Percentiles rank a stretch among this genome's conserved stretches.
phyloP scores from a whole-genome alignment of 2,797 vertebrate genomes.

The Manis pentadactyla region DNA sequence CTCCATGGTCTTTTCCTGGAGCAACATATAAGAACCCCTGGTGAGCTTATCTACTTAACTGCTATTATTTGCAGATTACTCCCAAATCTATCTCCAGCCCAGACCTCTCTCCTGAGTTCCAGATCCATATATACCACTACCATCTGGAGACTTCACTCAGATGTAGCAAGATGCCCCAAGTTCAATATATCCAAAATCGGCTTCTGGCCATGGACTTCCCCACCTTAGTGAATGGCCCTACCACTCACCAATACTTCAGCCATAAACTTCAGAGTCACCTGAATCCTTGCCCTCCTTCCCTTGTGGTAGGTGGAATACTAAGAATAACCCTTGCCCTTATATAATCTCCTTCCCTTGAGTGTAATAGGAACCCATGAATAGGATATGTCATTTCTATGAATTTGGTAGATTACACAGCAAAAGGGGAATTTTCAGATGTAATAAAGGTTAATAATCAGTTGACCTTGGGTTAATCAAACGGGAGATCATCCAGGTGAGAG shows the following conservation, averaged over 20 bases:
- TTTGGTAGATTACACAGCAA: constrained; percentile 10
- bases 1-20: neutral
- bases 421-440: neutral
- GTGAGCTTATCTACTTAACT: neutral
- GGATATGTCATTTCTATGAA: neutral
- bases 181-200: neutral
- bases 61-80: neutral
- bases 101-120: neutral
- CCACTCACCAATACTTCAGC: neutral
- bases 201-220: neutral
- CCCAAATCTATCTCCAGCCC: constrained; percentile 21
- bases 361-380: neutral
- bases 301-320: constrained; percentile 12
- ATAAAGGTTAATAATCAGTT: constrained; percentile 39
- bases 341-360: constrained; percentile 23
- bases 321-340: neutral
- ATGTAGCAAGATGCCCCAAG: neutral
- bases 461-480: neutral
- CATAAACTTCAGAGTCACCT: neutral
- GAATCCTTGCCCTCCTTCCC: neutral
- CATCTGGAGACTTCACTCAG: neutral
- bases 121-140: neutral
- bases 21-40: neutral
- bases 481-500: neutral
- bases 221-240: neutral